These are phyloP conservation scores for Sarcophaga bullata DNA, from an alignment of 1,140 invertebrate genomes.

Conservation along the genomic window DNA sequence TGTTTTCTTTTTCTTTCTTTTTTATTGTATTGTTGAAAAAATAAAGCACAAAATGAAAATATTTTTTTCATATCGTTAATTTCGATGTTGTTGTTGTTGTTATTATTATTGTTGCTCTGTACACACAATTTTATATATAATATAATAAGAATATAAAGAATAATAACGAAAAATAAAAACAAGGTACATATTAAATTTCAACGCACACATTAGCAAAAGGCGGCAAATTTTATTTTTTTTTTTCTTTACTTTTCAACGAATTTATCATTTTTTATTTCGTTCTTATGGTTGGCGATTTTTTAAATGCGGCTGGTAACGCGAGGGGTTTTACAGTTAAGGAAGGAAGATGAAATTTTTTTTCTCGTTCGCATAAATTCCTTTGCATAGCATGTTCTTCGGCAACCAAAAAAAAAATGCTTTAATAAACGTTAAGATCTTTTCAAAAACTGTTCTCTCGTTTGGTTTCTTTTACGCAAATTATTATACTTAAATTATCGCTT, in stretches of 20 bases:
- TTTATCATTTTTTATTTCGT: neutral
- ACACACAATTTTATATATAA: neutral
- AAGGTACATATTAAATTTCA: slow-evolving; percentile 41
- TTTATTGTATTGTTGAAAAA: neutral
- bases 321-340: neutral
- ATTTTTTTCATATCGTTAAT: neutral
- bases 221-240: slow-evolving; percentile 41
- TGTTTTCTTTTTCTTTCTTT: neutral
- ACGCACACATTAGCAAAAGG: slow-evolving; percentile 42
- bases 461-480: neutral
- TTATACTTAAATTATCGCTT: neutral
- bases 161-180: too few relatives aligned
- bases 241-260: slow-evolving; percentile 6
- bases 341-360: neutral
- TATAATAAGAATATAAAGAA: too few relatives aligned
- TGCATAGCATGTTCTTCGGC: slow-evolving; percentile 1
- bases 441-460: neutral
- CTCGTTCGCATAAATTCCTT: slow-evolving; percentile 2
- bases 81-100: slow-evolving; percentile 3
- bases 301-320: neutral
- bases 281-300: neutral
- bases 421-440: neutral
- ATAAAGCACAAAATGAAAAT: slow-evolving; percentile 4
- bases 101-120: neutral
- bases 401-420: slow-evolving; percentile 17